Conservation (phyloP, 2,113 vertebrate species). For the Phainopepla nitens region DNA sequence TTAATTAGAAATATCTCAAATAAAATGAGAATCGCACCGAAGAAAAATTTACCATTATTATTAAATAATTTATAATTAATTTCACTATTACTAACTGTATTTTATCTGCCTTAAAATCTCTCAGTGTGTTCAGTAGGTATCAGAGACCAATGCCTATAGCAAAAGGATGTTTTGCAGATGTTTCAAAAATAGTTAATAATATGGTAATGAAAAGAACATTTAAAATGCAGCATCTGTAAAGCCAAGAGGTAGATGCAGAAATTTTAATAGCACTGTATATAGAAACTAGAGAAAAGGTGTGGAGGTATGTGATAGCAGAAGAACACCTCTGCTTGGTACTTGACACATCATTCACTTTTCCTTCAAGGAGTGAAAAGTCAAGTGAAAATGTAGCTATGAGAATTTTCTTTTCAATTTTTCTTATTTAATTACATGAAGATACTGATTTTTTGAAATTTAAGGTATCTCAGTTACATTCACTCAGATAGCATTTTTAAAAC, state of each 20-base stretch:
- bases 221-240: background rate
- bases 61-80: background rate
- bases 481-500: background rate
- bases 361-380: background rate
- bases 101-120: background rate
- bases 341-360: background rate
- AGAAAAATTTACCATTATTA: background rate
- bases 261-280: background rate
- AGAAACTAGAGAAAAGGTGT: background rate
- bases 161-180: background rate
- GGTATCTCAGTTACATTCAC: background rate
- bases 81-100: background rate
- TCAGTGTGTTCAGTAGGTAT: background rate
- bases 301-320: background rate
- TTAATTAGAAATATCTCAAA: background rate
- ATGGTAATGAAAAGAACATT: background rate
- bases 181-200: background rate
- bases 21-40: background rate
- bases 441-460: background rate
- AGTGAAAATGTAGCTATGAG: background rate
- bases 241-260: background rate
- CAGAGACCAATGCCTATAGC: background rate
- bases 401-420: background rate
- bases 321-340: background rate
- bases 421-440: background rate